Conservation (phyloP, 2,888 invertebrate species). For the Drosophila antonietae region DNA sequence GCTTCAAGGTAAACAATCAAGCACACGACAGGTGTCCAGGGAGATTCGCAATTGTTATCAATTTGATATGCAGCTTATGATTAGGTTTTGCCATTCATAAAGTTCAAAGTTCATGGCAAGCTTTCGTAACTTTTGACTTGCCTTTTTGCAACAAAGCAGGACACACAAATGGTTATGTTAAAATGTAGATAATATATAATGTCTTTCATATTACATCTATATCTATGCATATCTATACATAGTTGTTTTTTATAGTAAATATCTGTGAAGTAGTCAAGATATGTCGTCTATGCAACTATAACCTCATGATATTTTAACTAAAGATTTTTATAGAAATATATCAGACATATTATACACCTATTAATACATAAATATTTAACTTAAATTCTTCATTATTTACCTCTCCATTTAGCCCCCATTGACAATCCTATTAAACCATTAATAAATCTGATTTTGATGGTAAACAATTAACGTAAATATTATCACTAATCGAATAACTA, state of each 20-base stretch:
- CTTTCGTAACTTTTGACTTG: background rate
- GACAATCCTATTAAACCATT: background rate
- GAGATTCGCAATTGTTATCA: constrained; percentile 2
- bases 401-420: background rate
- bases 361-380: too few species aligned
- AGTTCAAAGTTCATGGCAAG: constrained; percentile 8
- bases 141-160: too few species aligned
- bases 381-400: background rate
- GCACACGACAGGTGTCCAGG: constrained; percentile 2
- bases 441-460: background rate
- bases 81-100: background rate
- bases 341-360: too few species aligned
- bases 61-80: constrained; percentile 9
- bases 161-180: background rate
- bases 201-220: background rate
- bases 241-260: too few species aligned
- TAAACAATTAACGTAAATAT: background rate
- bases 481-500: background rate
- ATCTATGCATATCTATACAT: background rate
- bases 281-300: too few species aligned
- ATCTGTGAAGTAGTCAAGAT: too few species aligned
- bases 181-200: background rate
- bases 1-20: constrained; percentile 83
- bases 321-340: too few species aligned
- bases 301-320: too few species aligned